Conservation (phyloP, 2,797 vertebrate genomes). For the Telmatherina bonti region DNA sequence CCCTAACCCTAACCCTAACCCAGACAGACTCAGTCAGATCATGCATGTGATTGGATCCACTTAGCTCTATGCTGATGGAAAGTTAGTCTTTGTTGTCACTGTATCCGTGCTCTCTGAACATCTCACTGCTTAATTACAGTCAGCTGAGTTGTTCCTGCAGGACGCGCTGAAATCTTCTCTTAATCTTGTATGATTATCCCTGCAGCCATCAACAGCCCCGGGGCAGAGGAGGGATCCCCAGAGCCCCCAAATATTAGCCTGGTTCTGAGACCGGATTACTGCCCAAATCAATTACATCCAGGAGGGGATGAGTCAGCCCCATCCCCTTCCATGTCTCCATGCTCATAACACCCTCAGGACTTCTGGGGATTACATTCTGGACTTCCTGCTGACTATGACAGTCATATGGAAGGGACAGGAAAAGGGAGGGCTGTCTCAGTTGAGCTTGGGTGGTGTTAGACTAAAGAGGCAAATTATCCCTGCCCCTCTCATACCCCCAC, state of each 20-base stretch:
- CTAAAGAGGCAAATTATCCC: not conserved
- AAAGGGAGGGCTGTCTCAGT: not conserved
- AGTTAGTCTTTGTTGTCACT: no score
- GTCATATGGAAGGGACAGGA: conserved; percentile 32
- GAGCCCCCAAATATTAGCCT: conserved; percentile 62
- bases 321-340: not conserved
- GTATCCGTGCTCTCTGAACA: no score
- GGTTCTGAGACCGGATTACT: conserved; percentile 72
- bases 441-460: no score
- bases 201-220: conserved; percentile 50
- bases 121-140: not conserved
- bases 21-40: no score
- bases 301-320: conserved; percentile 64
- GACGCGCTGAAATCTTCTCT: conserved; percentile 34
- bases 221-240: conserved; percentile 61
- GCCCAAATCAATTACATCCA: conserved; percentile 76
- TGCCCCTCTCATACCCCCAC: no score
- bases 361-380: conserved; percentile 37
- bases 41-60: no score
- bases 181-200: conserved; percentile 64
- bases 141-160: conserved; percentile 1
- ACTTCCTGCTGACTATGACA: conserved; percentile 24
- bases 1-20: no score
- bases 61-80: no score
- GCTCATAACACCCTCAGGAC: conserved; percentile 6